Percentiles rank a stretch among this genome's conserved stretches.
These are phyloP conservation scores for Crotalus adamanteus DNA, from an alignment of 2,797 vertebrate species.

Conservation along the genomic window DNA sequence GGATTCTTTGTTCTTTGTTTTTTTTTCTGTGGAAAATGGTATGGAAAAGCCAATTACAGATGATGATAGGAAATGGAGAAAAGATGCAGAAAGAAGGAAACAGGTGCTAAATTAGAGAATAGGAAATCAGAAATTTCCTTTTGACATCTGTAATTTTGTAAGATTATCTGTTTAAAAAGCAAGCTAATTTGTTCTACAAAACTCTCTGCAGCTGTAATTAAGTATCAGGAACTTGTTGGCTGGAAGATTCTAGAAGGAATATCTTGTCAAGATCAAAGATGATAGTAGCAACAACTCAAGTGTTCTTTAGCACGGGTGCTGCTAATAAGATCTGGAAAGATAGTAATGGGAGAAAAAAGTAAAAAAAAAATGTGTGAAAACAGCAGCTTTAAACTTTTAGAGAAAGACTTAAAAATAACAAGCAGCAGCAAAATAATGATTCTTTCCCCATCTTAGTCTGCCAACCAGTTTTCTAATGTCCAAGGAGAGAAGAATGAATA, in stretches of 20 bases:
- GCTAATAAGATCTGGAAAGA: background rate
- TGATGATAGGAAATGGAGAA: background rate
- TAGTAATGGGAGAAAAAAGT: background rate
- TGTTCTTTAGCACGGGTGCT: background rate
- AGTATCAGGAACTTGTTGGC: background rate
- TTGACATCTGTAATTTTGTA: background rate
- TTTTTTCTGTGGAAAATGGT: background rate
- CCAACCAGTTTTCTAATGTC: background rate
- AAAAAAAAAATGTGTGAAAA: background rate
- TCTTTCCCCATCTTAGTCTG: background rate
- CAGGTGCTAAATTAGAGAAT: background rate
- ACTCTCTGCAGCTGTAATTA: background rate
- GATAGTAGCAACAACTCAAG: no score
- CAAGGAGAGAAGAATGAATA: background rate
- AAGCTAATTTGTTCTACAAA: background rate
- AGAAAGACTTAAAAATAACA: background rate
- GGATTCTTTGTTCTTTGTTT: background rate
- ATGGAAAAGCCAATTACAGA: background rate
- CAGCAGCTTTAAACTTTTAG: background rate
- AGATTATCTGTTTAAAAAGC: background rate
- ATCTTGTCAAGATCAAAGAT: background rate
- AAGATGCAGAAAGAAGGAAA: background rate
- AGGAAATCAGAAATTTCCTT: background rate
- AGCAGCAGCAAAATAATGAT: background rate
- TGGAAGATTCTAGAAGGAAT: background rate